These are phyloP conservation scores for Aphaenogaster floridana DNA, from an alignment of 1,140 invertebrate genomes.

Conservation along the genomic window DNA sequence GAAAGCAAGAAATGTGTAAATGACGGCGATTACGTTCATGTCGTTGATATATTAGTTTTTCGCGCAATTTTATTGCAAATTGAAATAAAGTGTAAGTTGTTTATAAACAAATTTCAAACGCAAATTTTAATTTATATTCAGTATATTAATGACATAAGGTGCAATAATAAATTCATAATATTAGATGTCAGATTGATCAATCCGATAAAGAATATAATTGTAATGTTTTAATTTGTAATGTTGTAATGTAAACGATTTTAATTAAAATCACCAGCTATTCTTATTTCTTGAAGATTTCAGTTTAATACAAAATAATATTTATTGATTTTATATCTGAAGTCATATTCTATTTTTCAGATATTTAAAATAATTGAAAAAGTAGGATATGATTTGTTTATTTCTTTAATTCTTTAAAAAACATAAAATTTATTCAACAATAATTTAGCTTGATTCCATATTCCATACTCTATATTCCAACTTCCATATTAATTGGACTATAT, in stretches of 20 bases:
- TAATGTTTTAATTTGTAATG: no score
- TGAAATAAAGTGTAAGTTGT: background rate
- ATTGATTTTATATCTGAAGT: background rate
- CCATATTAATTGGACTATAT: background rate
- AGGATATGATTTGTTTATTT: background rate
- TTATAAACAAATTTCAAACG: background rate
- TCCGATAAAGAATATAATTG: background rate
- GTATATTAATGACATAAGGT: background rate
- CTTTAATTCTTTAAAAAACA: background rate
- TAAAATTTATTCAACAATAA: background rate
- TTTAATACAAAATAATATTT: background rate
- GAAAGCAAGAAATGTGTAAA: background rate
- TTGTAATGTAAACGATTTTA: background rate
- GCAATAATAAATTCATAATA: background rate
- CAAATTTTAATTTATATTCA: background rate
- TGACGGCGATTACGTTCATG: background rate
- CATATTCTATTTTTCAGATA: background rate
- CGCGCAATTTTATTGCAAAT: background rate
- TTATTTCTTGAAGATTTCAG: background rate
- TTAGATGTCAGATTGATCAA: background rate
- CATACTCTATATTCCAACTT: background rate
- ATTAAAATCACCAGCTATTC: background rate
- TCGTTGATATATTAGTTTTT: background rate
- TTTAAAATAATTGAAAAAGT: constrained; percentile 2
- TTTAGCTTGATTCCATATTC: background rate